Conservation (phyloP, 2,113 vertebrate species). For the Synchiropus splendidus region DNA sequence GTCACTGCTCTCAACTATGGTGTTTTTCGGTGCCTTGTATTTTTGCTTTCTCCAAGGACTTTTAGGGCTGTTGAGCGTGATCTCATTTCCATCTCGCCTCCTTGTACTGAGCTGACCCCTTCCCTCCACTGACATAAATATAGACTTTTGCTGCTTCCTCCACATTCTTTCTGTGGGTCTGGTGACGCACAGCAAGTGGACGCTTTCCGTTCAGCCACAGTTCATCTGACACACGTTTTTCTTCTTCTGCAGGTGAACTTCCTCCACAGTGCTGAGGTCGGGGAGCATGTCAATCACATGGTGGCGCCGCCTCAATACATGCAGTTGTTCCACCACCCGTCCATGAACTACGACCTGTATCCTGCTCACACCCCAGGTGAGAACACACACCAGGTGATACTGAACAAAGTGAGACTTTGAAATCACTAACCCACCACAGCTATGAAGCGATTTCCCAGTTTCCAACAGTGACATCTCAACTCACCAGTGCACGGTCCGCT, state of each 20-base stretch:
- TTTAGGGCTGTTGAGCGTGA: too few species aligned
- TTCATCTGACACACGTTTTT: background rate
- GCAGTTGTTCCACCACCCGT: constrained; percentile 74
- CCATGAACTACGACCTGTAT: constrained; percentile 55
- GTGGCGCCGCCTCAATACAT: constrained; percentile 80
- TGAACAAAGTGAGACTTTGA: too few species aligned
- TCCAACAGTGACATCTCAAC: too few species aligned
- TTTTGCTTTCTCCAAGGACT: background rate
- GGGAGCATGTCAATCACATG: constrained; percentile 75
- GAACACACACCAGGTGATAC: constrained; percentile 1
- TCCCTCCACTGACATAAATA: background rate
- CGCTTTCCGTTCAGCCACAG: too few species aligned
- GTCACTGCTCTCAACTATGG: too few species aligned
- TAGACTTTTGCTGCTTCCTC: background rate
- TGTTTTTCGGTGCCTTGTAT: too few species aligned
- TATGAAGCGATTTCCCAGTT: too few species aligned
- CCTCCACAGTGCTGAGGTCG: constrained; percentile 71
- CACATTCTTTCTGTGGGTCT: background rate
- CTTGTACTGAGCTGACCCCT: constrained; percentile 7
- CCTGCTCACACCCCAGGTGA: constrained; percentile 72
- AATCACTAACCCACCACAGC: too few species aligned
- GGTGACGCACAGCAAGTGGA: too few species aligned
- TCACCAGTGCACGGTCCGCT: too few species aligned
- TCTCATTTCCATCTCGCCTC: constrained; percentile 9
- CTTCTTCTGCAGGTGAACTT: constrained; percentile 72